Evolutionary conservation across 2,888 invertebrate species (phyloP), one percentile per base, ranked within the genome.

Genomic region (Drosophila suboccidentalis): DNA sequence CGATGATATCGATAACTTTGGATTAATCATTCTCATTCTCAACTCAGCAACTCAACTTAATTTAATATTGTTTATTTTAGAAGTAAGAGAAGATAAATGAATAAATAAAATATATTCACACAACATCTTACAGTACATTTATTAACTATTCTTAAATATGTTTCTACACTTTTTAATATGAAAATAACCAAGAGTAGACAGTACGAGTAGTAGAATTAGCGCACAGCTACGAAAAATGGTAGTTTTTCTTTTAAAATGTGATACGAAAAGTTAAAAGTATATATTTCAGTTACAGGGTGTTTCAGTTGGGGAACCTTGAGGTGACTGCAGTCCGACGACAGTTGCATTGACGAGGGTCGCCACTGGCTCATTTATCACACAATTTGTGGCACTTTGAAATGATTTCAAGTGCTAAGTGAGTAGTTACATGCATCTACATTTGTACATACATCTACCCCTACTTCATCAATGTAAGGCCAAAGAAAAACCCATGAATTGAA

Each of bases 401-500:
- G 53, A 43, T 22, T 41, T 47, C 29, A 83, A 80, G 83, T 84
- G 83, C 78, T 87, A 84, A 84, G 75, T 87, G 82, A 75, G 55
- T 67, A 68, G 82, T 79, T 79, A 71, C 71, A 70, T 70, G 63
- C 62, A 53, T 29, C 13, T 17, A 41, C 4, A n/a, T n/a, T n/a
- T n/a, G n/a, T n/a, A n/a, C n/a, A 13, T 13, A 29, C 10, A 15
- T 22, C 36, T 58, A 43, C 19, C 17, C 41, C 4, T 43, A 8
- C 19, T 17, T 5, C 5, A 5, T 43, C 19, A 11, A 5, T 10
- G 11, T 63, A 1, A 9, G 22, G 19, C 36, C 39, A 26, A 39
- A 32, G 53, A 34, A 47, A 58, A 50, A 60, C 50, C 54, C 38
- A 61, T 41, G 68, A 57, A 64, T 74, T 74, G 75, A 71, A 63